phyloP scores from a whole-genome alignment of 2,113 vertebrate species.

The Pedetes capensis region DNA sequence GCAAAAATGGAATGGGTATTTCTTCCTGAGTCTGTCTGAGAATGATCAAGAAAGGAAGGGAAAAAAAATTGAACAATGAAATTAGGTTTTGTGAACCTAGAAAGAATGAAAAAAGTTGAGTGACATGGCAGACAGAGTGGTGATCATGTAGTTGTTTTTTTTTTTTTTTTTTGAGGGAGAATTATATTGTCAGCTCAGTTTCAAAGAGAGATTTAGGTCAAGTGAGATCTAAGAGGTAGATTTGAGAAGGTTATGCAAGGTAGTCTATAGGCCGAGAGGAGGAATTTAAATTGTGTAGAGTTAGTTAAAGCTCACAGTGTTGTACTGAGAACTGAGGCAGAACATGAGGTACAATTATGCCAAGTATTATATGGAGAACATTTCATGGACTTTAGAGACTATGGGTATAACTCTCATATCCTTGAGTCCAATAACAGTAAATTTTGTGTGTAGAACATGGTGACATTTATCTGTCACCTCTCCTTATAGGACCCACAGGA shows the following conservation, averaged over 20 bases:
- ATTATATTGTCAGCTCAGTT: neutral
- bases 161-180: neutral
- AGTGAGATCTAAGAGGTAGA: neutral
- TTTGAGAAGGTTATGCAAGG: neutral
- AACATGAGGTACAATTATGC: neutral
- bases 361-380: too few relatives aligned
- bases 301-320: neutral
- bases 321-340: neutral
- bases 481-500: neutral
- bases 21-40: neutral
- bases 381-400: neutral
- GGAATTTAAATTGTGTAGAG: neutral
- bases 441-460: neutral
- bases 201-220: neutral
- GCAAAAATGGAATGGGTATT: rapidly evolving
- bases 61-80: too few relatives aligned
- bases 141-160: neutral
- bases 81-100: neutral
- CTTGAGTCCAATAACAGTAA: neutral
- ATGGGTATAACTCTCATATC: neutral
- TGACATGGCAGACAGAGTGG: neutral
- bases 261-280: neutral
- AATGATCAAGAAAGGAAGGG: neutral
- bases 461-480: neutral
- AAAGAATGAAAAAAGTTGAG: neutral